Conservation (phyloP, 1,140 invertebrate genomes). For the Physella acuta region DNA sequence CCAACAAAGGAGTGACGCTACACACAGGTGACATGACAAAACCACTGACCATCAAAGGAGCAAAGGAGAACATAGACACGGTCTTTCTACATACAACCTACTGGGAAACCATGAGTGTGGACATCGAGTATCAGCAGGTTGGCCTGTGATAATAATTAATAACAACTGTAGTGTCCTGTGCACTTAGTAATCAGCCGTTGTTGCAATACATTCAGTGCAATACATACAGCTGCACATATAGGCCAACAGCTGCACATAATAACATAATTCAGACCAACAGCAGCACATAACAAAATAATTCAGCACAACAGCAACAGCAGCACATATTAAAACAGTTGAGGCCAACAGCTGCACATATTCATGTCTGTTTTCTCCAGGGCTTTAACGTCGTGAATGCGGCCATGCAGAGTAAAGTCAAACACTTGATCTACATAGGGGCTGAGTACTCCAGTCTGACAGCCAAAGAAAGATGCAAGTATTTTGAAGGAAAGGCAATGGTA, state of each 20-base stretch:
- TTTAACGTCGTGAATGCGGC: conserved; percentile 10
- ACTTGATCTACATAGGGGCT: conserved; percentile 1
- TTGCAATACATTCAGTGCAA: too few relatives aligned
- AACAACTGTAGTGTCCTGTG: background rate
- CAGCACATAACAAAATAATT: too few relatives aligned
- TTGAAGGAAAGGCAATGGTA: conserved; percentile 10
- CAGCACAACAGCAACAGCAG: background rate
- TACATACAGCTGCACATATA: background rate
- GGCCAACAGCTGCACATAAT: too few relatives aligned
- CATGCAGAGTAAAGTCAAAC: background rate
- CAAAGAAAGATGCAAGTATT: conserved; percentile 2
- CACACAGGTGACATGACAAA: conserved; percentile 12
- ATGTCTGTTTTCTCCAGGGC: background rate
- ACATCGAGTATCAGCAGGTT: conserved; percentile 7
- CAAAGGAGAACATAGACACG: conserved; percentile 9
- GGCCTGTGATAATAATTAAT: background rate
- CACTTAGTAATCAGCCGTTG: background rate
- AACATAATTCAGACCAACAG: too few relatives aligned
- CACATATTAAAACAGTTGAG: background rate
- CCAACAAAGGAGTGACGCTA: background rate
- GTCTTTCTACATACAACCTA: conserved; percentile 3
- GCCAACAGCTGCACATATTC: background rate
- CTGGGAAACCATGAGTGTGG: conserved; percentile 11
- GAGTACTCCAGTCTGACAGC: conserved; percentile 4
- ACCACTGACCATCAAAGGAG: background rate